Evolutionary conservation across 2,888 invertebrate species (phyloP), one percentile per base, ranked within the genome.

Genomic region (Polyploca ridens): DNA sequence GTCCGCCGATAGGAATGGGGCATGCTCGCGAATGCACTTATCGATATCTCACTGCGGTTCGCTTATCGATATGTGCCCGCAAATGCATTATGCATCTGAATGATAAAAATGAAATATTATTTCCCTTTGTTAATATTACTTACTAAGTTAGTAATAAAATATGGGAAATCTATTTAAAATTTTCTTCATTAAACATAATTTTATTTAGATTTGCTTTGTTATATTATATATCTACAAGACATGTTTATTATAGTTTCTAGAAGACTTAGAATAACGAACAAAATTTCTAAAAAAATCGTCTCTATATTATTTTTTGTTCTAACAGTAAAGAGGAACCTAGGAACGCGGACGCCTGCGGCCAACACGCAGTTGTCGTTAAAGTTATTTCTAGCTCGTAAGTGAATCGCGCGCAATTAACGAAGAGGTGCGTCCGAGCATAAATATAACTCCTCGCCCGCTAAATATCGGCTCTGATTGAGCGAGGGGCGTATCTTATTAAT

Each of bases 401-500:
- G 89, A 90, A 89, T 88, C 83, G 85, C 88, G 80, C 78, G 87
- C 86, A 90, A 91, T 91, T 88, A 90, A 87, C 83, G 73, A 77
- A 88, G 90, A 90, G 89, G 88, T 87, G 90, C 87, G 88, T 81
- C 86, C 74, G 80, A 82, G 75, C 88, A 88, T 90, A 89, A 89
- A 90, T 90, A 89, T 89, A 84, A 85, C 82, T 86, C 78, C 74
- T 83, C 83, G 83, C 81, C 78, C 77, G 84, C 87, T 89, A 88
- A 90, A 89, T 87, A 88, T 87, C 86, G 79, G 80, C 79, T 78
- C 84, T 90, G 90, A 90, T 90, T 88, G 89, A 91, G 85, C 86
- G 86, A 83, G 86, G 87, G 91, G 92, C 91, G 91, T 88, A 84
- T 81, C 88, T 83, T 87, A 89, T 91, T 92, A 91, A 92, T 92